These are phyloP conservation scores for Euphonia xanthogaster DNA, from an alignment of 2,797 vertebrate species.

Conservation along the genomic window DNA sequence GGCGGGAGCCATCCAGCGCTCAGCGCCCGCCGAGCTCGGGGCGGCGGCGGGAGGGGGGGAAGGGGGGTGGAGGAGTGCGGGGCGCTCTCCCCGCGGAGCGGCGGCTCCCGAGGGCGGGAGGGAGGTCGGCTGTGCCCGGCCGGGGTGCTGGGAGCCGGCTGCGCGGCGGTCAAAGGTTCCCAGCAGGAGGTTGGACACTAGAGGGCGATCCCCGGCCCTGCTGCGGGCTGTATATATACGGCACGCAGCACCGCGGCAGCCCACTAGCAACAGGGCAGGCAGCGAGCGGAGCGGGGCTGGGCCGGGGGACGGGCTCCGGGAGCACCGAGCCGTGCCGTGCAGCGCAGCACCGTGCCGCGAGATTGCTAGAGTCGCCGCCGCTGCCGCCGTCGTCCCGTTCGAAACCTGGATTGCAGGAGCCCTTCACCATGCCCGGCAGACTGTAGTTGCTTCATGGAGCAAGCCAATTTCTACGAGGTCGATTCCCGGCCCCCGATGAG, in stretches of 20 bases:
- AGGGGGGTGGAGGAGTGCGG: background rate
- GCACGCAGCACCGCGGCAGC: background rate
- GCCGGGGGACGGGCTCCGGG: background rate
- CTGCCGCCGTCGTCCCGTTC: background rate
- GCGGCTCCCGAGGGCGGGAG: background rate
- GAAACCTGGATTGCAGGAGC: constrained; percentile 87
- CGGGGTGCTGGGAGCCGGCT: constrained; percentile 55
- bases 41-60: background rate
- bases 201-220: constrained; percentile 62
- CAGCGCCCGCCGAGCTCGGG: background rate
- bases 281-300: background rate
- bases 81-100: background rate
- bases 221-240: constrained; percentile 67
- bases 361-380: background rate
- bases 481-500: constrained; percentile 88
- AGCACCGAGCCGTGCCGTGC: background rate
- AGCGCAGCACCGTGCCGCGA: background rate
- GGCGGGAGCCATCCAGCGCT: background rate
- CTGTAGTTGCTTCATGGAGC: constrained; percentile 93
- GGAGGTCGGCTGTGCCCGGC: background rate
- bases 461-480: constrained; percentile 94
- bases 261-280: constrained; percentile 50
- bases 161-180: constrained; percentile 41
- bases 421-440: constrained; percentile 87
- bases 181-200: constrained; percentile 52